Base-by-base conservation (phyloP, 2,797 vertebrate genomes). In the Prunella strophiata region DNA sequence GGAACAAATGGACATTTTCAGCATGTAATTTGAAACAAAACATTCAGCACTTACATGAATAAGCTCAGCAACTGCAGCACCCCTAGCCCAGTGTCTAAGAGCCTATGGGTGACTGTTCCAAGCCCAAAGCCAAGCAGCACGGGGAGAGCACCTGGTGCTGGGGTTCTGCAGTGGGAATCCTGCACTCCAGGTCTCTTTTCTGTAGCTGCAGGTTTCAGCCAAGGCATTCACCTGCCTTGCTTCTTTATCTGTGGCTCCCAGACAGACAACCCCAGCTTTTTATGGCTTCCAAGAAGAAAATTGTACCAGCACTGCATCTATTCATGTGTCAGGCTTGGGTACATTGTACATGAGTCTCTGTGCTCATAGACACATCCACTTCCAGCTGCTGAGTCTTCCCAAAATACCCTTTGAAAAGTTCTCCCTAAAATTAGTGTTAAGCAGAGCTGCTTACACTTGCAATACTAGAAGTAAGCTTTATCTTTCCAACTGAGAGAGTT, bases 11-110 rank as follows among this genome's bases (percentile, higher is more conserved):
- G 93, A 87, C 92, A 83, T 94, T 96, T 97, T 91, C 90, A 87
- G 94, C 92, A 42, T 96, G 91, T 87, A 97, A 96, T 97, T 97
- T 96, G 70, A 93, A 97, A 96, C 92, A 96, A 97, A 96, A 75
- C 75, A 91, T 94, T 97, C 93, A 89, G 92, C 91, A 80, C 36
- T 96, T 83, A 83, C 47, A 80, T 93, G 91, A 96, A 96, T 78
- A 92, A 92, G 23, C 93, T 92, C 75, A 91, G 85, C 87, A 92
- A 96, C 87, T 94, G 94, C 91, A 91, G 62, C 59, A 85, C 40
- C 84, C 65, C 42, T 45, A 85, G 29, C 79, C 73, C 82, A 75
- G 73, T 42, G 66, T 70, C 55, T 71, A 43, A 72, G 68, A 77
- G 89, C 82, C 65, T 59, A 1, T 4, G 58, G 8, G 32, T 68